A percentile compares a stretch with the other conserved stretches of the same genome.
phyloP scores from a whole-genome alignment of 2,113 vertebrate genomes.

The Chamaea fasciata region DNA sequence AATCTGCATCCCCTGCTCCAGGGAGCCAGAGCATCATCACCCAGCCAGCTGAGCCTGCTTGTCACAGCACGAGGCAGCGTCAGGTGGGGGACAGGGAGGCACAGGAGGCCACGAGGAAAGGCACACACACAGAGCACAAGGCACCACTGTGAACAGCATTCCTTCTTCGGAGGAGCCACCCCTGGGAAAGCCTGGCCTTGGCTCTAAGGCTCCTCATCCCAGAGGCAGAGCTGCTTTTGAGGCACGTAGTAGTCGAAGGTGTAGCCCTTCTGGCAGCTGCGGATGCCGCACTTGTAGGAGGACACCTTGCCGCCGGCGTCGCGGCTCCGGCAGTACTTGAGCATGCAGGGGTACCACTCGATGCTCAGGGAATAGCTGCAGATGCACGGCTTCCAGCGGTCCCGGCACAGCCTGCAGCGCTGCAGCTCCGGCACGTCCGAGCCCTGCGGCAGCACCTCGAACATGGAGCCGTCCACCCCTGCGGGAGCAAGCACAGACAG shows the following conservation, averaged over 20 bases:
- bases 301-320: slow-evolving; percentile 76
- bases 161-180: neutral
- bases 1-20: neutral
- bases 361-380: slow-evolving; percentile 88
- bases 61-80: neutral
- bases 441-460: slow-evolving; percentile 80
- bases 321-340: slow-evolving; percentile 90
- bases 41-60: neutral
- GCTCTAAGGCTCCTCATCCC: slow-evolving; percentile 89
- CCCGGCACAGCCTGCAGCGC: slow-evolving; percentile 75
- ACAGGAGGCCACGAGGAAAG: neutral
- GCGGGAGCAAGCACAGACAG: neutral
- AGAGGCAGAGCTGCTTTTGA: slow-evolving; percentile 90
- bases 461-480: slow-evolving; percentile 90
- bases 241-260: slow-evolving; percentile 87
- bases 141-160: neutral
- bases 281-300: slow-evolving; percentile 97
- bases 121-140: neutral
- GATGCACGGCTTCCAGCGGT: slow-evolving; percentile 84
- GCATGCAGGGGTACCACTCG: slow-evolving; percentile 95
- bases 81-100: neutral
- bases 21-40: neutral
- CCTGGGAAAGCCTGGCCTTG: neutral
- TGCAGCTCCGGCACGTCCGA: slow-evolving; percentile 70
- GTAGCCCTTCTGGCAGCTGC: slow-evolving; percentile 95